Percentiles rank a stretch among this genome's conserved stretches.
Evolutionary conservation across 2,888 invertebrate genomes (phyloP).

Genomic region (Himalopsyche japonica): DNA sequence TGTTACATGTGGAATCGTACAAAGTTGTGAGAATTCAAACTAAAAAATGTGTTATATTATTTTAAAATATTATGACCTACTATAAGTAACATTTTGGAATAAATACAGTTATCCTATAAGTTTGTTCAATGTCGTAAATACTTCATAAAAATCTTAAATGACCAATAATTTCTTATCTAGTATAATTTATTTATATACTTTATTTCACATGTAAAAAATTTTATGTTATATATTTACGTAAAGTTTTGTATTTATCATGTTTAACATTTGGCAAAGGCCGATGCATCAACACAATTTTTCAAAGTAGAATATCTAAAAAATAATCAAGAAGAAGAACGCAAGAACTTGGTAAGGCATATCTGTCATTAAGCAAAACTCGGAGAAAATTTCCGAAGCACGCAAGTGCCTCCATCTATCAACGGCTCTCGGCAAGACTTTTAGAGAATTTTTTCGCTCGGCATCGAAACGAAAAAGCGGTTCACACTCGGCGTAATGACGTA

Average conservation of each 20-base stretch:
- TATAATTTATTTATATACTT: no score
- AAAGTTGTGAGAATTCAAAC: no score
- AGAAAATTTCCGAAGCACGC: neutral
- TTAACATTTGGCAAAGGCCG: neutral
- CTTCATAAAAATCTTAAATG: no score
- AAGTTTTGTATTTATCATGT: neutral
- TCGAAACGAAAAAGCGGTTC: neutral
- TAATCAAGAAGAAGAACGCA: neutral
- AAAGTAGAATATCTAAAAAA: neutral
- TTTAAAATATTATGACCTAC: no score
- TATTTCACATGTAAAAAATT: no score
- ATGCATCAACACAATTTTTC: neutral
- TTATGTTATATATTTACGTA: no score
- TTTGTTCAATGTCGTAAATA: no score
- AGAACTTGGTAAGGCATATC: neutral
- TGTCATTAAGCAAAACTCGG: neutral
- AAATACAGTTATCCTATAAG: no score
- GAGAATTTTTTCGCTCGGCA: neutral
- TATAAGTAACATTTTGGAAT: no score
- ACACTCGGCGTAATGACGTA: neutral
- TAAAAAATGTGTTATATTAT: no score
- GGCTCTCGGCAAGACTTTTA: neutral
- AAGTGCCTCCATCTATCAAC: neutral
- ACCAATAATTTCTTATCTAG: no score
- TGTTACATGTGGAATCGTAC: no score